These are phyloP conservation scores for Numenius arquata DNA, from an alignment of 2,113 vertebrate species.

Conservation along the genomic window DNA sequence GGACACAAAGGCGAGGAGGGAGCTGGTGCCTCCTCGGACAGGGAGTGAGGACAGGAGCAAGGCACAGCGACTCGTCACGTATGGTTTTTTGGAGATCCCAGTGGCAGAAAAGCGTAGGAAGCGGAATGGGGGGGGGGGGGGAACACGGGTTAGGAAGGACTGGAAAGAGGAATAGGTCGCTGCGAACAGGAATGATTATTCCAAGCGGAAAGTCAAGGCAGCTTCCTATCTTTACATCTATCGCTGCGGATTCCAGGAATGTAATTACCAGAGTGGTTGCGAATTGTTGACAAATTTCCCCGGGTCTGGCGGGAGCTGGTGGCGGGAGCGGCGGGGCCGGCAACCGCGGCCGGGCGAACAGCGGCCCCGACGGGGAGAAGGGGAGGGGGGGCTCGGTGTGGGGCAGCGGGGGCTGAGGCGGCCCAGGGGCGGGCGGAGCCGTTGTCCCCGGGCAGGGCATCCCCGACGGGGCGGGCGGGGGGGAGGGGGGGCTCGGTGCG, in stretches of 20 bases:
- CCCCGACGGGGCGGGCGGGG: no score
- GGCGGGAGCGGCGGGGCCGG: neutral
- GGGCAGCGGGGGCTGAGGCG: neutral
- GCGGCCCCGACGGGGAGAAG: neutral
- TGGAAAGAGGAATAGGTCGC: neutral
- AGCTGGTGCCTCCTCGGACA: constrained; percentile 29
- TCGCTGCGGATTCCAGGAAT: constrained; percentile 38
- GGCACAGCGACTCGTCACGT: neutral
- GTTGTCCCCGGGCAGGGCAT: neutral
- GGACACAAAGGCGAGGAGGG: constrained; percentile 32
- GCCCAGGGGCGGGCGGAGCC: no score
- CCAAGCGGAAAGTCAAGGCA: constrained; percentile 39
- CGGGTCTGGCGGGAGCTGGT: neutral
- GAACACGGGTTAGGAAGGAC: neutral
- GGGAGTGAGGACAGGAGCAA: neutral
- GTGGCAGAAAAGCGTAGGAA: neutral
- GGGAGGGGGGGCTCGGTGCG: neutral
- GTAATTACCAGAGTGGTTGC: constrained; percentile 36
- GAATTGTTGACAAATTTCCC: constrained; percentile 56
- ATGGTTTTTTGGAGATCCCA: neutral
- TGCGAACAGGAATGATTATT: neutral
- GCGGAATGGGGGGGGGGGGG: neutral
- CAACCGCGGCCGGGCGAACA: neutral
- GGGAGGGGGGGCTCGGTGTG: neutral
- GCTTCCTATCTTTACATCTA: constrained; percentile 58